Evolutionary conservation across 2,888 invertebrate species (phyloP).

Genomic region (Parnassius apollo): DNA sequence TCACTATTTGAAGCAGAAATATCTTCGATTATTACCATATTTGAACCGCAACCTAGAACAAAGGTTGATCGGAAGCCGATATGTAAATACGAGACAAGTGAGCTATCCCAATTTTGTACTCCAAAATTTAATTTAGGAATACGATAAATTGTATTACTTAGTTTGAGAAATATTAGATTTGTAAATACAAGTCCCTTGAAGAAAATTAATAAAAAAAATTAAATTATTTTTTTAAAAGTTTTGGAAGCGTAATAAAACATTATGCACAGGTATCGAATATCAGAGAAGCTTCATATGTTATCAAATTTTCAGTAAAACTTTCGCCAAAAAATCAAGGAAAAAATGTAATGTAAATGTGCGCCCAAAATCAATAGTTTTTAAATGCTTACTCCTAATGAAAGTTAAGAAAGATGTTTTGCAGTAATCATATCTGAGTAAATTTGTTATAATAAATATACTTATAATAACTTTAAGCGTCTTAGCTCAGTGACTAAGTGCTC

Average conservation of each 20-base stretch:
- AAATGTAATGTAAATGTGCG: conserved; percentile 15
- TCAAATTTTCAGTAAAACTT: conserved; percentile 21
- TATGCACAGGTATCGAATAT: conserved; percentile 22
- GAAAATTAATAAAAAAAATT: conserved; percentile 14
- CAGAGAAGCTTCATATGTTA: conserved; percentile 23
- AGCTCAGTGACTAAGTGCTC: no score
- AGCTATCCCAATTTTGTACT: no score
- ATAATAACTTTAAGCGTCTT: no score
- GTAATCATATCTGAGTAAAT: conserved; percentile 16
- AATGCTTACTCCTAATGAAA: conserved; percentile 18
- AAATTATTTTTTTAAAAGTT: conserved; percentile 1
- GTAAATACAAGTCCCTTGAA: neutral
- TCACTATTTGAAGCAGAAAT: no score
- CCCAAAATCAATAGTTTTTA: conserved; percentile 19
- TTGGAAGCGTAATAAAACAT: conserved; percentile 20
- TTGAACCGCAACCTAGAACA: no score
- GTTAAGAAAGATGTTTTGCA: conserved; percentile 5
- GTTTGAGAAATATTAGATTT: no score
- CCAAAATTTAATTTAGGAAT: no score
- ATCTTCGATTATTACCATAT: no score
- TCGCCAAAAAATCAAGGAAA: conserved; percentile 18
- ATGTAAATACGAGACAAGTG: no score
- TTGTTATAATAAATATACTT: neutral
- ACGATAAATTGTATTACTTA: no score
- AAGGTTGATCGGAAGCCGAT: no score